Evolutionary conservation across 2,797 vertebrate genomes (phyloP), one percentile per base, ranked within the genome.

Genomic region (Chaetophractus vellerosus): DNA sequence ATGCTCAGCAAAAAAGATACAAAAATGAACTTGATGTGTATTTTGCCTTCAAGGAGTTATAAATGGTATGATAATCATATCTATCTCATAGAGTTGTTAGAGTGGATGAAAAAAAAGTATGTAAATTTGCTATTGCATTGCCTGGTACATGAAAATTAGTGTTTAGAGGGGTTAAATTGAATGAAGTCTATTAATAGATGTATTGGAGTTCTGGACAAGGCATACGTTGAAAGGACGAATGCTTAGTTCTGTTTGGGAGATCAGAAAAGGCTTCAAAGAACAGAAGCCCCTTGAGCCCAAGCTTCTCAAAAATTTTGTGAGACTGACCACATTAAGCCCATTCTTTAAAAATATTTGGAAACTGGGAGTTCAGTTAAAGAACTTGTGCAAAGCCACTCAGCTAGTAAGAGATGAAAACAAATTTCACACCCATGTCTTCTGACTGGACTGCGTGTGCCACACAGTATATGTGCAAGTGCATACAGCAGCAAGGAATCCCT

Each of bases 231-330:
- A 23, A 69, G 28, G n/a, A 57, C 0, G n/a, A 81, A 69, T 75
- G 23, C 15, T 74, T 12, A n/a, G 7, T 69, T 12, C 21, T 69
- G 23, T 88, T 82, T 74, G 23, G 31, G 12, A 71, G 12, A 80
- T 45, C 71, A 50, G 36, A 90, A 81, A 68, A 1, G 11, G n/a
- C 18, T 93, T 94, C 74, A 66, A 93, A 89, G 52, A 69, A 69
- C 12, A 85, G 69, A 96, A 93, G 28, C 11, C 38, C 55, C 26
- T 69, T 59, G 33, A 86, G 57, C 10, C 91, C 26, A 80, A 2
- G 41, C 38, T 59, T 88, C 84, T 89, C 41, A 87, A 64, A 89
- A 89, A 31, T 74, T 18, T 61, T 31, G 57, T 82, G 69, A 52
- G 14, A 57, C 59, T 55, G 50, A 16, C 69, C n/a, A n/a, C 59